Percentiles rank a stretch among this genome's conserved stretches.
phyloP scores from a whole-genome alignment of 2,113 vertebrate species.

The Blennius ocellaris region DNA sequence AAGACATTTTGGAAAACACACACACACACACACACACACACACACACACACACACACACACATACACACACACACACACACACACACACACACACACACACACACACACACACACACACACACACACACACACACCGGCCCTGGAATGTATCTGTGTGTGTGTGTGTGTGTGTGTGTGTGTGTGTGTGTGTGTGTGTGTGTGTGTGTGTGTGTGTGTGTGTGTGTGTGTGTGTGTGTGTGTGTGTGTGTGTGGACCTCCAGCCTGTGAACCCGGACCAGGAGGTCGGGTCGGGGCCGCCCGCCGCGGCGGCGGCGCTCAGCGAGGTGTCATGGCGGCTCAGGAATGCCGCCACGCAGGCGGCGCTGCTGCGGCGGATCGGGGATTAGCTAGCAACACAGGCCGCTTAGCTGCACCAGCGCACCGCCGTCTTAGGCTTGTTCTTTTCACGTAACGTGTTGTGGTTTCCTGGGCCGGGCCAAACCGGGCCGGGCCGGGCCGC shows the following conservation, averaged over 20 bases:
- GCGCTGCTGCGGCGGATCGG: slow-evolving; percentile 39
- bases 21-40: no score
- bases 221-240: neutral
- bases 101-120: no score
- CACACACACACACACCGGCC: no score
- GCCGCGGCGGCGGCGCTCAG: slow-evolving; percentile 51
- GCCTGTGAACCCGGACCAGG: slow-evolving; percentile 74
- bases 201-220: no score
- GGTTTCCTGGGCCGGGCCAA: neutral
- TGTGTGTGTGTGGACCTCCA: slow-evolving; percentile 67
- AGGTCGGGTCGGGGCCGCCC: slow-evolving; percentile 53
- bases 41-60: no score
- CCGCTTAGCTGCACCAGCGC: slow-evolving; percentile 71
- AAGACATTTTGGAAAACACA: no score
- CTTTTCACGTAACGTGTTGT: slow-evolving; percentile 51
- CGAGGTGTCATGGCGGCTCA: slow-evolving; percentile 66
- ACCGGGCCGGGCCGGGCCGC: neutral
- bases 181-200: no score
- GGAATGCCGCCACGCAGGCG: slow-evolving; percentile 75
- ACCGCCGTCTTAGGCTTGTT: slow-evolving; percentile 31
- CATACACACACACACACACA: no score
- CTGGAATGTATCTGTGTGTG: no score
- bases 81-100: no score
- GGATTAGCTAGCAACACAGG: slow-evolving; percentile 62
- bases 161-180: no score